Base-by-base conservation (phyloP, 2,888 invertebrate genomes). In the Euplexia lucipara region DNA sequence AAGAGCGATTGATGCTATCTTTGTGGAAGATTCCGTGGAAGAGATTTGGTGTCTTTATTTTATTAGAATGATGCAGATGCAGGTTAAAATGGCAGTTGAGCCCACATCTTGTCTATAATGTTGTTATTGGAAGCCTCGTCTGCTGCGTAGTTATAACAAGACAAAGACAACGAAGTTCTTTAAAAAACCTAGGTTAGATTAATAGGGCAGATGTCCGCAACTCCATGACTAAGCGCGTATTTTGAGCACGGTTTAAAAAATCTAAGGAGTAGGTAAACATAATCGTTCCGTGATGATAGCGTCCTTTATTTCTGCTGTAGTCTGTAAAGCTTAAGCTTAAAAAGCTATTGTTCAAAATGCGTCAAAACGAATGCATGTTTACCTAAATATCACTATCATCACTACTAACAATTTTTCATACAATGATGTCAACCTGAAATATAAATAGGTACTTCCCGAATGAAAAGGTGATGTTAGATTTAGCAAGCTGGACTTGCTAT, bases 311-410 rank as follows among this genome's bases (percentile, higher is more conserved):
- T 74, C 59, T 60, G 63, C 74, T 69, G 52, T 63, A 63, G 73
- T 59, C 74, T 69, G 52, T 63, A 63, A 73, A 59, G 48, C 39
- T 52, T 51, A 58, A 62, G 56, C 54, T 74, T 69, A 67, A 58
- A 48, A 60, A 59, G 69, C 75, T 60, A 69, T 69, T 63, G 69
- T 69, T 74, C 9, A 52, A 64, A 73, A 73, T 60, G 56, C 48
- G 41, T 69, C 63, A 69, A 73, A 74, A n/a, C n/a, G n/a, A n/a
- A n/a, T n/a, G n/a, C n/a, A n/a, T n/a, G n/a, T n/a, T n/a, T n/a
- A n/a, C n/a, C n/a, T n/a, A n/a, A n/a, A n/a, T n/a, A n/a, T n/a
- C n/a, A n/a, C n/a, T n/a, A n/a, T n/a, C n/a, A n/a, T n/a, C n/a
- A n/a, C n/a, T n/a, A n/a, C n/a, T 48, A 63, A 73, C 61, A 67